These are phyloP conservation scores for Chymomyza amoena DNA, from an alignment of 2,888 invertebrate genomes.

Conservation along the genomic window DNA sequence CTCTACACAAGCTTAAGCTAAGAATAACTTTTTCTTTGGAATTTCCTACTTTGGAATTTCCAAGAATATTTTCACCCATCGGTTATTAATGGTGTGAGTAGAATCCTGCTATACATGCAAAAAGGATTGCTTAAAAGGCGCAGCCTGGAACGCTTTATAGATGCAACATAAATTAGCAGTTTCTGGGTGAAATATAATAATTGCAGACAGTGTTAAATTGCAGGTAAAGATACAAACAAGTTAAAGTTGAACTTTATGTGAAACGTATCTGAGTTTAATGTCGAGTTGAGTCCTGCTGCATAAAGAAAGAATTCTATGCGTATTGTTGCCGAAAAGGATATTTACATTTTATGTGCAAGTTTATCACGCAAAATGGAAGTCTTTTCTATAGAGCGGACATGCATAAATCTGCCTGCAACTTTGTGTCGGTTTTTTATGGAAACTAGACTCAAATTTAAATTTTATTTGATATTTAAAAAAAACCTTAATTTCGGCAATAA, in stretches of 20 bases:
- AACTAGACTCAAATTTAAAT: no score
- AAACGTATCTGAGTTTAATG: neutral
- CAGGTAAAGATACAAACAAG: neutral
- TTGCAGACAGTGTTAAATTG: neutral
- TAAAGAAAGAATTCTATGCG: no score
- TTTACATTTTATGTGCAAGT: no score
- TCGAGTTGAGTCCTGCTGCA: neutral
- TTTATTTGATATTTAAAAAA: no score
- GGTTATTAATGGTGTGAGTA: neutral
- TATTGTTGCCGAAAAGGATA: no score
- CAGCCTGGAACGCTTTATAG: neutral
- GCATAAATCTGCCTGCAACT: no score
- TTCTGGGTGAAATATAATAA: neutral
- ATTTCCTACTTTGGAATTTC: neutral
- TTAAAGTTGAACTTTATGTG: neutral
- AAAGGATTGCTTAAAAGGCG: neutral
- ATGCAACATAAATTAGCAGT: neutral
- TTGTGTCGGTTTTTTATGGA: no score
- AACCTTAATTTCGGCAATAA: no score
- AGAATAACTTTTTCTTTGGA: neutral
- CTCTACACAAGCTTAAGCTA: neutral
- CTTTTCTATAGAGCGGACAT: no score
- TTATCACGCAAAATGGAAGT: no score
- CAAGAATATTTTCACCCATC: neutral
- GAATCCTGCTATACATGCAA: neutral